A percentile compares a stretch with the other conserved stretches of the same genome.
Evolutionary conservation across 2,797 vertebrate species (phyloP).

Genomic region (Neoniphon sammara): DNA sequence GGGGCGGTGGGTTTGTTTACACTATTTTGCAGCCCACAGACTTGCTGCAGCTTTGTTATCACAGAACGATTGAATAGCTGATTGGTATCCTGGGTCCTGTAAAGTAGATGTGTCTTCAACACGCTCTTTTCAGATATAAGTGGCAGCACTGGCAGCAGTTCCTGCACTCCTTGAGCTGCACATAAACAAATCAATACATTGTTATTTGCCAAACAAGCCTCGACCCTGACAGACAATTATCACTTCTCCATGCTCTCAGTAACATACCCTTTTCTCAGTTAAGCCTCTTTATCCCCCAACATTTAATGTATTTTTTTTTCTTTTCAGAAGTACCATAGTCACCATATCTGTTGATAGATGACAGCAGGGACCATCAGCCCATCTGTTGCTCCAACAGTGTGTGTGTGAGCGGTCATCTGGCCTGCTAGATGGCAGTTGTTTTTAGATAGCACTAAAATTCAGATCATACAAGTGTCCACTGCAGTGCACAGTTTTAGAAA

Average conservation of each 20-base stretch:
- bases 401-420: not conserved
- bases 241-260: slow-evolving; percentile 8
- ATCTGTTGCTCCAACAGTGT: slow-evolving; percentile 31
- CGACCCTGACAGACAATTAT: slow-evolving; percentile 10
- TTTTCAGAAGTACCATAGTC: slow-evolving; percentile 9
- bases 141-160: not conserved
- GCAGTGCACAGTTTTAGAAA: not conserved
- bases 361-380: slow-evolving; percentile 29
- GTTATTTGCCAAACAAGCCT: not conserved
- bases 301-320: too few species aligned
- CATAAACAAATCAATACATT: slow-evolving; percentile 30
- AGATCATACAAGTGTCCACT: not conserved
- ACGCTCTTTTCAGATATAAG: slow-evolving; percentile 14
- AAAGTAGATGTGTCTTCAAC: slow-evolving; percentile 20
- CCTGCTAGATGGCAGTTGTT: slow-evolving; percentile 9
- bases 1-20: too few species aligned
- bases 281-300: slow-evolving; percentile 12
- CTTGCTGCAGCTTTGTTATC: not conserved
- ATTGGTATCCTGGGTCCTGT: slow-evolving; percentile 9
- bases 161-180: too few species aligned
- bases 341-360: slow-evolving; percentile 17
- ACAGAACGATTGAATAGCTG: not conserved
- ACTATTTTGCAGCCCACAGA: not conserved
- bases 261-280: not conserved
- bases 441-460: slow-evolving; percentile 9